Evolutionary conservation across 2,113 vertebrate genomes (phyloP).

Genomic region (Ophiodon elongatus): DNA sequence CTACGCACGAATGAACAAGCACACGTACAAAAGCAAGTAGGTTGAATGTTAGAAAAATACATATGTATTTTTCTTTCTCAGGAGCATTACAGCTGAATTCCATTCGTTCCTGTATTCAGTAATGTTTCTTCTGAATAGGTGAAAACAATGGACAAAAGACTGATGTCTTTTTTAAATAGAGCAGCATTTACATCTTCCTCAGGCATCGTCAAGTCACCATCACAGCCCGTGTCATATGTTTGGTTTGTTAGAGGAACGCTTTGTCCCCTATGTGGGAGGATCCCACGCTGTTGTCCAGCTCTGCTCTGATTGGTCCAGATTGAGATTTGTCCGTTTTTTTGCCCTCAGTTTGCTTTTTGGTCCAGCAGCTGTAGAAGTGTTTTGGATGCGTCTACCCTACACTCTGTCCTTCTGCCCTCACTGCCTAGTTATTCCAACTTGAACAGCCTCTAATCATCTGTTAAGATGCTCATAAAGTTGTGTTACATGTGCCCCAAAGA

Average conservation of each 20-base stretch:
- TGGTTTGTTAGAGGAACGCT: background rate
- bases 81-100: background rate
- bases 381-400: background rate
- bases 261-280: background rate
- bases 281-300: background rate
- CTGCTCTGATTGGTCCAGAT: background rate
- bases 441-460: background rate
- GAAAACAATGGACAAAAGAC: no score
- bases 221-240: no score
- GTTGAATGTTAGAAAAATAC: background rate
- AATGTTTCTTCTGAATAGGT: background rate
- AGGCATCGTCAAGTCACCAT: no score
- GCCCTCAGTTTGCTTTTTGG: no score
- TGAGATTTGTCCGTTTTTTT: background rate
- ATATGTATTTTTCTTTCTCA: background rate
- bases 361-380: background rate
- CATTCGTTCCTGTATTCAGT: background rate
- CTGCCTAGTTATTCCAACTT: background rate
- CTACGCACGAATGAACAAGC: background rate
- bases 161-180: no score
- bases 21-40: background rate
- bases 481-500: background rate
- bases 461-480: background rate
- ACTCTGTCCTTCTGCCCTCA: no score
- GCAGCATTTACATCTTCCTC: no score